Evolutionary conservation across 2,888 invertebrate species (phyloP), one percentile per base, ranked within the genome.

Genomic region (Spodoptera picta): DNA sequence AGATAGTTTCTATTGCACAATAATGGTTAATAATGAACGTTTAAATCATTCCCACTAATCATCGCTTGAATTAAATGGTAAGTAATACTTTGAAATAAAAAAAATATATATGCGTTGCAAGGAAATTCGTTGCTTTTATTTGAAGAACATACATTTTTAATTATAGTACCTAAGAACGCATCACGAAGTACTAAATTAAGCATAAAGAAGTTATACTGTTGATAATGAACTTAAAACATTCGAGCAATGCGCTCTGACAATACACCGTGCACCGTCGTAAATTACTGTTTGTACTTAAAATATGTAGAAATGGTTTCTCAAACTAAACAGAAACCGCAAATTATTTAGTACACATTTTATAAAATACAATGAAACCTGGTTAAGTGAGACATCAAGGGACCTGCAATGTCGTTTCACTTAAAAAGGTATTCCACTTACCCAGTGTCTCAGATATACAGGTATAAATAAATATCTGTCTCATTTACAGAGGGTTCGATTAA

Each of bases 21-120:
- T 77, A 77, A 80, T 80, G 73, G 72, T 69, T 74, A 54, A 69
- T 79, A 77, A 80, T 73, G 75, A 76, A 71, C 72, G 74, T 67
- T 67, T 69, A 71, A 71, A 71, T 62, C 65, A 60, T 73, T 74
- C 57, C 60, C 60, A 65, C 69, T 67, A 74, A 76, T 76, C 67
- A 78, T 73, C 66, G 59, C 58, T 67, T 55, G 63, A 71, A 73
- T 69, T 61, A 78, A 70, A 76, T 68, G 57, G 54, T 65, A 70
- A 75, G 67, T 64, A 67, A 67, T 64, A 66, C 53, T 54, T 49
- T 31, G 56, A 48, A 60, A 51, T 65, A 64, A 71, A 67, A 70
- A 27, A 61, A 64, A 52, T 55, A 67, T 58, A 42, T 59, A 50
- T 14, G 27, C 47, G n/a, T 47, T 68, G 56, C 53, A 68, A 67